Evolutionary conservation across 2,113 vertebrate genomes (phyloP), one percentile per base, ranked within the genome.

Genomic region (Lanius collurio): DNA sequence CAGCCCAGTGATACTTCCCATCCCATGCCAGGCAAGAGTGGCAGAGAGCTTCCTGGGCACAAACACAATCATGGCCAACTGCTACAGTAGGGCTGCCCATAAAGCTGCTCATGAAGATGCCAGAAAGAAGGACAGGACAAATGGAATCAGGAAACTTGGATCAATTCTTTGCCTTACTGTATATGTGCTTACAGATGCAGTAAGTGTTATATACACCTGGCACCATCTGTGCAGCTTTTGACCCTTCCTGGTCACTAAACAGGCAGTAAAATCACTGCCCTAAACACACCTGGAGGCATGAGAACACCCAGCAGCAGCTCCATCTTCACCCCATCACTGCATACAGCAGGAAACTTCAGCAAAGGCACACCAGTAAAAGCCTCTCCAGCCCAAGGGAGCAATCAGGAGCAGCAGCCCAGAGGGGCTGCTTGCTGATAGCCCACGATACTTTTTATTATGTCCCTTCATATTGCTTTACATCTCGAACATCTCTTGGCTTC

Each of bases 131-230:
- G 16, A 44, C 7, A 55, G 11, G 24, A 68, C 33, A 83, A 85
- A 76, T 11, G 14, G 22, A 81, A 44, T 19, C 31, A 53, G 2
- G 5, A 83, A 50, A 41, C 15, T 19, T 31, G 31, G 49, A 73
- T 76, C 53, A 19, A 9, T 52, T 71, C 21, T 71, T 79, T 44
- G 27, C 41, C 16, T 39, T 39, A 33, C 15, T 13, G 28, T 20
- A 19, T 15, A n/a, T 0, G 0, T 41, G 24, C 27, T 26, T 17
- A 62, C 7, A 30, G 1, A 3, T 35, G 20, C 50, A 35, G 47
- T 24, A 49, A 49, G 47, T 49, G 47, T 49, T 49, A 64, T 9
- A 24, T 15, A 56, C 3, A 42, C 15, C 52, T 33, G 27, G 10
- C 18, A 42, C 21, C n/a, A 75, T 27, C 56, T 42, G 31, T 23